These are phyloP conservation scores for Gallinago stenura DNA, from an alignment of 2,797 vertebrate species.

Conservation along the genomic window DNA sequence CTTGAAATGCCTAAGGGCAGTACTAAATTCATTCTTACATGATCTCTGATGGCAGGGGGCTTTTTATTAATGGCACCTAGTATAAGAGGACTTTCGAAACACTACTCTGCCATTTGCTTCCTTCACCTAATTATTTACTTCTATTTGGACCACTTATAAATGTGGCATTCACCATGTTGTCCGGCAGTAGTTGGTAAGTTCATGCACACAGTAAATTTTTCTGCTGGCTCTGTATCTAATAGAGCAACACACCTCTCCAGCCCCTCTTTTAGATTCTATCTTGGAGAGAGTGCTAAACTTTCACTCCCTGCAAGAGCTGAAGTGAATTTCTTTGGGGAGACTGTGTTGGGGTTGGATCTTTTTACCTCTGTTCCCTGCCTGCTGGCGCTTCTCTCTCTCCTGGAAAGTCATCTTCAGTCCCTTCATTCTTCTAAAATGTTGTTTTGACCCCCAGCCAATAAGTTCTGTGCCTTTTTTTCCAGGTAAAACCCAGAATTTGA, in stretches of 20 bases:
- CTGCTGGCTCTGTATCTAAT: not conserved
- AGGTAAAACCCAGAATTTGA: not conserved
- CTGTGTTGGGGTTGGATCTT: not conserved
- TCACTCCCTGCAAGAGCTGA: not conserved
- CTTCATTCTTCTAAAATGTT: not conserved
- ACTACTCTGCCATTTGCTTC: not conserved
- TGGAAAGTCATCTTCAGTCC: not conserved
- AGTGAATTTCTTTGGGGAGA: not conserved
- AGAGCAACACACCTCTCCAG: not conserved
- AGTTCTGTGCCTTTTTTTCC: not conserved
- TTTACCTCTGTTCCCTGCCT: not conserved
- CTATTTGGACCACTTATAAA: not conserved
- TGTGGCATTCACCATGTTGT: not conserved
- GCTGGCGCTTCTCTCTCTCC: not conserved
- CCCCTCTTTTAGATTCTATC: not conserved
- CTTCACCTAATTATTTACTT: not conserved
- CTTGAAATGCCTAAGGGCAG: not conserved
- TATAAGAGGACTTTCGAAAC: not conserved
- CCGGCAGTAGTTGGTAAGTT: not conserved
- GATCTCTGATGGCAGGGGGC: not conserved
- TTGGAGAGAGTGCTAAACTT: not conserved
- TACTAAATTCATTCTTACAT: not conserved
- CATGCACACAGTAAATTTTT: fast-evolving
- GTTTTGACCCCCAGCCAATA: not conserved
- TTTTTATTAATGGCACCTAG: not conserved